Base-by-base conservation (phyloP, 2,797 vertebrate genomes). In the Sebastes melanostomus region DNA sequence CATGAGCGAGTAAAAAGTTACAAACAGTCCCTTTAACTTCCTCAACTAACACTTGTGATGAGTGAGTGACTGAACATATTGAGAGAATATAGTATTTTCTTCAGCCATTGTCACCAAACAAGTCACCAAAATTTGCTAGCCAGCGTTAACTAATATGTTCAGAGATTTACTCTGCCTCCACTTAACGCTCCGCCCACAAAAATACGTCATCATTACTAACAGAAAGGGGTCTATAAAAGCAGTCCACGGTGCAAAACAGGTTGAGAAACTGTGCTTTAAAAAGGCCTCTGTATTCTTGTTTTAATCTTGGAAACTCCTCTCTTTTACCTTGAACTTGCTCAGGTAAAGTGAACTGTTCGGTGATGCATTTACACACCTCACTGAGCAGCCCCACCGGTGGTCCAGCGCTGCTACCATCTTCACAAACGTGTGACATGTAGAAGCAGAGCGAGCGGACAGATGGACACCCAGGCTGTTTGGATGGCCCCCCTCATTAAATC, bases 381-480 rank as follows among this genome's bases (percentile, higher is more conserved):
- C 38, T 46, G 67, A 82, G 68, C 72, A 72, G 27, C 27, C 24
- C 62, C 58, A 2, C 50, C 2, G 25, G n/a, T 66, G 46, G 16
- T 20, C 63, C 69, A n/a, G 12, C 4, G 2, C 63, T 63, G 7
- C 66, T 63, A 8, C 66, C 42, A 14, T 74, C 77, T 20, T 60
- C 67, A 77, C 63, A 72, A 80, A 83, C 69, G 32, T 73, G 74
- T 78, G 84, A 89, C 86, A 63, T 34, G 79, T 75, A 75, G 77
- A 85, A 75, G 81, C 70, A 66, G 81, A 63, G 73, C 34, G 30
- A 65, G 83, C 63, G 61, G 84, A 86, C 94, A 93, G 90, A 92
- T 89, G 91, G 91, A 92, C 87, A 85, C 72, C 83, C 85, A 83
- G 88, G 52, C 84, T 90, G 83, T 85, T 85, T 82, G 81, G 83